These are phyloP conservation scores for Berghia stephanieae DNA, from an alignment of 1,140 invertebrate genomes.

Conservation along the genomic window DNA sequence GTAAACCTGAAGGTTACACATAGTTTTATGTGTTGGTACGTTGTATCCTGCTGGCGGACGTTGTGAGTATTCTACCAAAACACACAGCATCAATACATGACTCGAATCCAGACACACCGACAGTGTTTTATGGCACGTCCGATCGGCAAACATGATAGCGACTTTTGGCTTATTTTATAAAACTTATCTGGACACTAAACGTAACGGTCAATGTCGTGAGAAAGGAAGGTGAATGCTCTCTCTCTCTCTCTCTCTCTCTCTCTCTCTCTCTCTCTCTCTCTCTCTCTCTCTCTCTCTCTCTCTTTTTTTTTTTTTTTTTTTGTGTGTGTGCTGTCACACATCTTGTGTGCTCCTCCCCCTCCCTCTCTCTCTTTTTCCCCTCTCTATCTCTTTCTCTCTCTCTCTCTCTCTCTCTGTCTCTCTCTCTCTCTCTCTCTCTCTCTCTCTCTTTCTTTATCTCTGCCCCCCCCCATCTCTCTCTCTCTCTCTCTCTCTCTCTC, in stretches of 20 bases:
- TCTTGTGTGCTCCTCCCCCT: background rate
- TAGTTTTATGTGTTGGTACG: no score
- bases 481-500: slow-evolving; percentile 11
- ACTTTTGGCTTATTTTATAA: no score
- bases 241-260: background rate
- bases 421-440: background rate
- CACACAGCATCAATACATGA: no score
- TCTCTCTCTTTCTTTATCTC: background rate
- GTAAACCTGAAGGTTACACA: no score
- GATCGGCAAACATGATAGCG: no score
- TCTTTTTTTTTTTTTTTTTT: background rate
- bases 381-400: background rate
- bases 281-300: background rate
- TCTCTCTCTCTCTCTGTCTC: background rate
- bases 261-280: background rate
- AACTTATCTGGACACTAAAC: no score
- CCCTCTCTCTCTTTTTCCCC: background rate
- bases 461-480: background rate
- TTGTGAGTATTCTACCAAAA: no score
- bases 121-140: no score
- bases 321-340: background rate
- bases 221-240: no score
- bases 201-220: no score
- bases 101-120: no score
- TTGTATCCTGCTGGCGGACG: no score